Evolutionary conservation across 2,888 invertebrate species (phyloP), one percentile per base, ranked within the genome.

Genomic region (Spodoptera exigua): DNA sequence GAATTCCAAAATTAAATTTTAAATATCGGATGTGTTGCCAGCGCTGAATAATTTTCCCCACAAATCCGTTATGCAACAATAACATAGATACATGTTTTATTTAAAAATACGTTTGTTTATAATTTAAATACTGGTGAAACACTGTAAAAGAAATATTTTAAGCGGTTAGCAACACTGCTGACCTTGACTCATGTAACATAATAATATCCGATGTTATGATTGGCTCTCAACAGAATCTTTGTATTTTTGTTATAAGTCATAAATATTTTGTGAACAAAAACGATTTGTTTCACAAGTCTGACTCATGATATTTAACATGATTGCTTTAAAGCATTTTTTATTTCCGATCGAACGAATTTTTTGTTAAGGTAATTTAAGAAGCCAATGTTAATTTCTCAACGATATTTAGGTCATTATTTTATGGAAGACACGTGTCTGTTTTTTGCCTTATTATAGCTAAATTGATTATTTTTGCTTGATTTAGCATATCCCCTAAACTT

Each of bases 201-300:
- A 37, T 54, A 54, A 66, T 67, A 65, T 61, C 61, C 49, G 53
- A 66, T 72, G 52, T 63, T 75, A 60, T 58, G 78, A 70, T 67
- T 65, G 49, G 57, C 56, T 58, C 45, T 70, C 65, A 78, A 78
- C 45, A 52, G 48, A 69, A 69, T 69, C 56, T 69, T 27, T 60
- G 59, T 73, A 60, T 52, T 74, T 59, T 63, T 61, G 39, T 47
- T 55, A 40, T 34, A 63, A 66, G 47, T 39, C 35, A 53, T 63
- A 76, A 71, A 62, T 56, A 46, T 60, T n/a, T n/a, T 17, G 37
- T 52, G 51, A 64, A 64, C 69, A 78, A 69, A 68, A 63, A 75
- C 37, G 39, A 47, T 60, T 61, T 75, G 51, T 70, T 54, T 37
- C 43, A 27, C 27, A 27, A 27, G 27, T 54, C 32, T 70, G 70